phyloP scores from a whole-genome alignment of 1,140 invertebrate species.

The Drosophila oshimai region DNA sequence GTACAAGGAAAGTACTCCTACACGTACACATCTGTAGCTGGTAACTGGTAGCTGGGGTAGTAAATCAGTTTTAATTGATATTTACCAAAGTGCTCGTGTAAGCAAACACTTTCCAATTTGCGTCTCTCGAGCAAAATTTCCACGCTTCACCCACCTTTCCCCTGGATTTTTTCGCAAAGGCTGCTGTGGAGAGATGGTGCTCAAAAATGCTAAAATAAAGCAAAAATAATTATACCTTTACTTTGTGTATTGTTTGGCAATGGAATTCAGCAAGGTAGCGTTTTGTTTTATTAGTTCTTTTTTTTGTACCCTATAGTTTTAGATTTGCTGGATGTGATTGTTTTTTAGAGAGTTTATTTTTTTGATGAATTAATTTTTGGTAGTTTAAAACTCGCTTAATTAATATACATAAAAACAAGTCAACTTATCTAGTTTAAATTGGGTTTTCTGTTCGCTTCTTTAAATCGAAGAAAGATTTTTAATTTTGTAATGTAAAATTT shows the following conservation, averaged over 20 bases:
- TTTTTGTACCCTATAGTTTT: background rate
- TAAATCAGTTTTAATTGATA: constrained; percentile 81
- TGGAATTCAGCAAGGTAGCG: constrained; percentile 9
- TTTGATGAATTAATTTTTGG: too few species aligned
- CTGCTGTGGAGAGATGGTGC: background rate
- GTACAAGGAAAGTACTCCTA: constrained; percentile 19
- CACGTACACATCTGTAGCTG: background rate
- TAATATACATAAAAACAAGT: too few species aligned
- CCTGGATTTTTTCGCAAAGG: background rate
- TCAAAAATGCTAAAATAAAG: constrained; percentile 20
- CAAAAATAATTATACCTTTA: constrained; percentile 34
- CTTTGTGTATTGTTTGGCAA: constrained; percentile 7
- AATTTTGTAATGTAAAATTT: too few species aligned
- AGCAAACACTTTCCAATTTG: constrained; percentile 71
- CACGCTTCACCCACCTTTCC: constrained; percentile 15
- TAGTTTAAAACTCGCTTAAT: too few species aligned
- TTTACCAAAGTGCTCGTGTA: constrained; percentile 79
- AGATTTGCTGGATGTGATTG: background rate
- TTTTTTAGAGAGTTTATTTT: background rate
- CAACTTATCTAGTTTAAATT: too few species aligned
- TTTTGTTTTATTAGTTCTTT: constrained; percentile 9
- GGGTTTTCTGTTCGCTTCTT: too few species aligned
- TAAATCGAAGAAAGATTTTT: too few species aligned
- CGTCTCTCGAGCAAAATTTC: constrained; percentile 55
- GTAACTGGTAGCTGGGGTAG: constrained; percentile 22